These are phyloP conservation scores for Ennomos erosarius DNA, from an alignment of 2,888 invertebrate species.

Conservation along the genomic window DNA sequence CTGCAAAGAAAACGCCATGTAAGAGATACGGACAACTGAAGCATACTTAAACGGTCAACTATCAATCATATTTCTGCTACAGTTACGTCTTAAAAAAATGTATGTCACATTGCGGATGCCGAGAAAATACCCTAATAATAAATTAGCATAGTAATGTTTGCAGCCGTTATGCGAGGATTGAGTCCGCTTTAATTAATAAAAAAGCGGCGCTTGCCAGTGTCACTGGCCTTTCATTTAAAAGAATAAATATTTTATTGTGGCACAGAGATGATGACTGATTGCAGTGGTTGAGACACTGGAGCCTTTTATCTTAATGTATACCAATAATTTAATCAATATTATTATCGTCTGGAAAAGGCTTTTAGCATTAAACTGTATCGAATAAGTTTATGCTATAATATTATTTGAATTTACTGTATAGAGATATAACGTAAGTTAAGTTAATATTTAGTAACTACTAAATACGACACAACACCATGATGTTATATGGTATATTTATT, in stretches of 20 bases:
- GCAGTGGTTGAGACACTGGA: conserved; percentile 25
- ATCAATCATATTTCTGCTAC: conserved; percentile 84
- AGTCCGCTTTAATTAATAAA: conserved; percentile 78
- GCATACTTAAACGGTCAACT: conserved; percentile 73
- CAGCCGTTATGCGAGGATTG: conserved; percentile 80
- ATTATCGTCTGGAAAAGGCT: too few relatives aligned
- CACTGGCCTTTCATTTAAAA: conserved; percentile 68
- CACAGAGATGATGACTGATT: conserved; percentile 36
- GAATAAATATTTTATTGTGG: conserved; percentile 49
- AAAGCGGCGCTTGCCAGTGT: conserved; percentile 70
- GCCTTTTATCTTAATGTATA: conserved; percentile 26
- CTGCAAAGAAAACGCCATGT: conserved; percentile 50
- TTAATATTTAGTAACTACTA: too few relatives aligned
- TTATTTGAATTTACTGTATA: too few relatives aligned
- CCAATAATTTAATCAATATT: conserved; percentile 1
- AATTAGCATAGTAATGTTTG: conserved; percentile 82
- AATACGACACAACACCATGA: too few relatives aligned
- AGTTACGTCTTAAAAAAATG: conserved; percentile 81
- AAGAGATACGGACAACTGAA: conserved; percentile 57
- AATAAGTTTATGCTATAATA: too few relatives aligned
- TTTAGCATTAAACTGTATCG: too few relatives aligned
- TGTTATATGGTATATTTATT: too few relatives aligned
- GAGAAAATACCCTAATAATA: conserved; percentile 82
- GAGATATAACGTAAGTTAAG: too few relatives aligned
- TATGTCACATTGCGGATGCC: conserved; percentile 82